Conservation (phyloP, 2,888 invertebrate genomes). For the Alentia gelatinosa region DNA sequence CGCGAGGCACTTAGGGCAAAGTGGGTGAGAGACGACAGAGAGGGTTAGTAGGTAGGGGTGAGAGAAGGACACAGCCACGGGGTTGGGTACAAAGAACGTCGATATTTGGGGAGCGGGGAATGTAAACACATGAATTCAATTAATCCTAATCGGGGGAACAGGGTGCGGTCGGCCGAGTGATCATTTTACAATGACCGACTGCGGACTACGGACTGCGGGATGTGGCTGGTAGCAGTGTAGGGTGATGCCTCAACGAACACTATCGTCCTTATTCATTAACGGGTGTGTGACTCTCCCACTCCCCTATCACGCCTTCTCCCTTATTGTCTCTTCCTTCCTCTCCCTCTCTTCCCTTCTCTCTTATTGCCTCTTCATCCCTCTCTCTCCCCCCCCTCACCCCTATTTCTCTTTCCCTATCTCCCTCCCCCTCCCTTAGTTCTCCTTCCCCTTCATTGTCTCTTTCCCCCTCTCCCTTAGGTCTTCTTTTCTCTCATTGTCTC, state of each 20-base stretch:
- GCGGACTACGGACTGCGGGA: neutral
- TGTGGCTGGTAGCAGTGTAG: neutral
- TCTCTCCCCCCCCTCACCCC: neutral
- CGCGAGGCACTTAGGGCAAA: too few species aligned
- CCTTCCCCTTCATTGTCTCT: too few species aligned
- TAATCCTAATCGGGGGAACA: neutral
- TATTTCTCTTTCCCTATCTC: neutral
- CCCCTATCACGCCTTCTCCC: too few species aligned
- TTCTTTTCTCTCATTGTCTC: too few species aligned
- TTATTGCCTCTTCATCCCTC: too few species aligned
- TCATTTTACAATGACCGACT: neutral
- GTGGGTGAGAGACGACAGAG: too few species aligned
- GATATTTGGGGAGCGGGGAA: neutral
- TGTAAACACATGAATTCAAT: neutral
- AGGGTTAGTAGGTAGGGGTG: neutral
- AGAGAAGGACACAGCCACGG: too few species aligned
- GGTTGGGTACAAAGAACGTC: neutral
- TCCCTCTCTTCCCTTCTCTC: too few species aligned
- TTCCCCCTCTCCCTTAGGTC: too few species aligned
- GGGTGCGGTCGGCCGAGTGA: neutral
- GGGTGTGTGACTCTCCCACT: too few species aligned
- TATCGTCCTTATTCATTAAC: conserved; percentile 1
- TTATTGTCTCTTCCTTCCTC: neutral
- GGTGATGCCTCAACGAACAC: neutral
- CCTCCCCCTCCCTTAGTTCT: neutral